These are phyloP conservation scores for Tipula helvola DNA, from an alignment of 2,888 invertebrate genomes.

Conservation along the genomic window DNA sequence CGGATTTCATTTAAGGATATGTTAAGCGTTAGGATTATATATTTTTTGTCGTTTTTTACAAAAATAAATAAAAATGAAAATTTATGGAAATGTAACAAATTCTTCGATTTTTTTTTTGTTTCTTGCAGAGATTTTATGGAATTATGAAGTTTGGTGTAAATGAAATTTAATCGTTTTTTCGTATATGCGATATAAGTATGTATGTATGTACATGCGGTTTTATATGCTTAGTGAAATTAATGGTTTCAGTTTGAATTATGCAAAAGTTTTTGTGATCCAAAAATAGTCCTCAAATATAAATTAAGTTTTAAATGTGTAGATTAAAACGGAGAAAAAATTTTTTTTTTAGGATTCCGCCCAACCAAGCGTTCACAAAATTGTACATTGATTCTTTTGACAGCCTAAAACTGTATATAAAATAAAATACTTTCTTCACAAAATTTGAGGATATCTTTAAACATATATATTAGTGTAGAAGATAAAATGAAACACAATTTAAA, in stretches of 20 bases:
- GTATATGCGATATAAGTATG: neutral
- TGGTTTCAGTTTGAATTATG: neutral
- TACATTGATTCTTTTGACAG: neutral
- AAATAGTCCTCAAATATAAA: neutral
- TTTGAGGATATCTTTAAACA: neutral
- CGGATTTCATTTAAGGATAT: constrained; percentile 4
- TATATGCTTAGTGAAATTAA: neutral
- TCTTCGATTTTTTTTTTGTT: neutral
- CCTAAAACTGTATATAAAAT: neutral
- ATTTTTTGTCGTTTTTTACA: neutral
- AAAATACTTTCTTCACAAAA: neutral
- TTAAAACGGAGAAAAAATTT: neutral
- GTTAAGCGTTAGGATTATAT: neutral
- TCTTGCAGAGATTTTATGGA: neutral
- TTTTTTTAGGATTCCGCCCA: neutral
- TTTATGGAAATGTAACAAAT: neutral
- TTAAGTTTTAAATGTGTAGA: neutral
- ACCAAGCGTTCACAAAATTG: neutral
- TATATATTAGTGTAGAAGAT: neutral
- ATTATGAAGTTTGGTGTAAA: neutral
- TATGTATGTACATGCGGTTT: neutral
- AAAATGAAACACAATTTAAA: neutral
- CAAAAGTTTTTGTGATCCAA: neutral
- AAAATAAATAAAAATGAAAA: neutral
- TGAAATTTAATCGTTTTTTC: neutral